Evolutionary conservation across 35 echinoderm and acorn worm species (phyloP).

Genomic region (Ophioderma brevispina): DNA sequence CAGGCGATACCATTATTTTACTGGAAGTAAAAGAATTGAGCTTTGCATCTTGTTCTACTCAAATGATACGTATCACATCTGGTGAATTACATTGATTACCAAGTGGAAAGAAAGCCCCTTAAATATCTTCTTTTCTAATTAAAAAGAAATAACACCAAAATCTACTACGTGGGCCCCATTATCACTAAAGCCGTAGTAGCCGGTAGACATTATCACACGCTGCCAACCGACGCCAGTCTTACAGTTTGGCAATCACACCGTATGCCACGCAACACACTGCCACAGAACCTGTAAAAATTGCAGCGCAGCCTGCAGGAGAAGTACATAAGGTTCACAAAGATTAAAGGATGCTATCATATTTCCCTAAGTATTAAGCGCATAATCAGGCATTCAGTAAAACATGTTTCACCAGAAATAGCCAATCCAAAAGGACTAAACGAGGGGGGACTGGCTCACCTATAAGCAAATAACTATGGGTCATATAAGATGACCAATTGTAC

Average conservation of each 20-base stretch:
- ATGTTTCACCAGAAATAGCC: too few relatives aligned
- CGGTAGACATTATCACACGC: slow-evolving; percentile 83
- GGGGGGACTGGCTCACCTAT: too few relatives aligned
- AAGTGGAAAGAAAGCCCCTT: neutral
- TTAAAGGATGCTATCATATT: too few relatives aligned
- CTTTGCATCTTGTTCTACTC: neutral
- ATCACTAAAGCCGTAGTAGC: slow-evolving; percentile 68
- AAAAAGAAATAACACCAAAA: neutral
- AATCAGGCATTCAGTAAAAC: too few relatives aligned
- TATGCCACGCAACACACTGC: slow-evolving; percentile 19
- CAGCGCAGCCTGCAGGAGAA: slow-evolving; percentile 67
- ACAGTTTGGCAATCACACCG: slow-evolving; percentile 80
- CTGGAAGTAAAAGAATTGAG: neutral
- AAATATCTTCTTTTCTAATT: neutral
- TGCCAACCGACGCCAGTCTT: slow-evolving; percentile 79
- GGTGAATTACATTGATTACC: neutral
- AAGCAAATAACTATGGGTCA: too few relatives aligned
- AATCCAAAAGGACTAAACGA: too few relatives aligned
- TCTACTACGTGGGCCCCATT: slow-evolving; percentile 6
- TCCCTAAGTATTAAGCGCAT: too few relatives aligned
- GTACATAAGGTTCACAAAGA: too few relatives aligned
- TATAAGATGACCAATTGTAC: too few relatives aligned
- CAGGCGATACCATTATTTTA: neutral
- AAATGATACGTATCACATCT: neutral
- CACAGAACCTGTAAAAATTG: slow-evolving; percentile 32